Percentiles rank a stretch among this genome's conserved stretches.
Evolutionary conservation across 30 jellyfish, hydroid and myxozoan species (phyloP).

Genomic region (Hydractinia symbiolongicarpus): DNA sequence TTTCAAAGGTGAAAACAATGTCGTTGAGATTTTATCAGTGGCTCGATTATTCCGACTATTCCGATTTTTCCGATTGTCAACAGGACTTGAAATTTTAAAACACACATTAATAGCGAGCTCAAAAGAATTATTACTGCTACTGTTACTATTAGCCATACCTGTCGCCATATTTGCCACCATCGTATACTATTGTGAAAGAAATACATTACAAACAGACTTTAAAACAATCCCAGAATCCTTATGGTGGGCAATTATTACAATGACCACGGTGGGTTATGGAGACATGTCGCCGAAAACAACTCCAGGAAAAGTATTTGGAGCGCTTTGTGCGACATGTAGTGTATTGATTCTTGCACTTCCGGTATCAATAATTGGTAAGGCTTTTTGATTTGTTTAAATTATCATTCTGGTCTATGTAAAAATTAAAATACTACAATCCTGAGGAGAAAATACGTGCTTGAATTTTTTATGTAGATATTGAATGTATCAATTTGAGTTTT

Average conservation of each 20-base stretch:
- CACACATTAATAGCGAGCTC: constrained; percentile 95
- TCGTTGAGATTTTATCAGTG: constrained; percentile 49
- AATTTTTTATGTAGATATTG: too few relatives aligned
- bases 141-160: constrained; percentile 81
- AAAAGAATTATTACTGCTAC: constrained; percentile 63
- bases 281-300: constrained; percentile 97
- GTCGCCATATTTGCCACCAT: constrained; percentile 90
- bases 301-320: constrained; percentile 86
- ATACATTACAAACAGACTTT: constrained; percentile 58
- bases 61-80: constrained; percentile 81
- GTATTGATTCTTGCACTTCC: constrained; percentile 95
- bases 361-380: constrained; percentile 91
- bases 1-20: neutral
- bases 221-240: constrained; percentile 95
- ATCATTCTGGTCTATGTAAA: neutral
- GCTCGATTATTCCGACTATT: constrained; percentile 74
- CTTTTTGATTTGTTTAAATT: too few relatives aligned
- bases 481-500: too few relatives aligned
- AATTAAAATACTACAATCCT: too few relatives aligned
- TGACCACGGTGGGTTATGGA: constrained; percentile 99
- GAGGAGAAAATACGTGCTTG: too few relatives aligned
- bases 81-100: constrained; percentile 79
- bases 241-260: constrained; percentile 99
- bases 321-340: constrained; percentile 85
- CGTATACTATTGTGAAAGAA: constrained; percentile 82